Evolutionary conservation across 92 coral and sea anemone genomes (phyloP).

Genomic region (Anthopleura xanthogrammica): DNA sequence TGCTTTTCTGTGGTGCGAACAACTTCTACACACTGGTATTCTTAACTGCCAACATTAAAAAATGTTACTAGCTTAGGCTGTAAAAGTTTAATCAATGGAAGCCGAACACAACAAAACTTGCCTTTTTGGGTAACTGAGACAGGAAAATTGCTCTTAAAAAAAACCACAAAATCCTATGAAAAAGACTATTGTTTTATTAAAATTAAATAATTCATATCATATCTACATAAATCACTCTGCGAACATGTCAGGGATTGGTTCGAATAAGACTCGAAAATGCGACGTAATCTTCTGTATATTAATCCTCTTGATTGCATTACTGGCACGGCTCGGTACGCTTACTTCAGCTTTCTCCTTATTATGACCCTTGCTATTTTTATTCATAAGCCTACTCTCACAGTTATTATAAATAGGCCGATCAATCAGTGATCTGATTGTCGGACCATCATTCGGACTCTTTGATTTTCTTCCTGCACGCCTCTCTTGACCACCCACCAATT

Average conservation of each 20-base stretch:
- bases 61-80: too few relatives aligned
- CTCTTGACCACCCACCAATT: neutral
- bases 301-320: neutral
- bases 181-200: constrained; percentile 4
- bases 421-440: constrained; percentile 57
- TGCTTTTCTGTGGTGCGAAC: too few relatives aligned
- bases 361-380: neutral
- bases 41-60: too few relatives aligned
- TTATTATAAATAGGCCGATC: constrained; percentile 60
- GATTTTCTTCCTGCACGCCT: neutral
- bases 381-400: constrained; percentile 48
- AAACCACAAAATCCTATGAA: too few relatives aligned
- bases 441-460: constrained; percentile 26
- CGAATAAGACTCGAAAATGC: constrained; percentile 75
- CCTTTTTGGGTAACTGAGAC: too few relatives aligned
- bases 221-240: constrained; percentile 1
- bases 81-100: too few relatives aligned
- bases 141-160: too few relatives aligned
- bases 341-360: neutral
- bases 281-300: constrained; percentile 51
- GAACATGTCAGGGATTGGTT: constrained; percentile 52
- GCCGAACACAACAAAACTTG: too few relatives aligned
- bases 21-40: too few relatives aligned
- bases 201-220: neutral
- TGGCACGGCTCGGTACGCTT: constrained; percentile 19